Conservation (phyloP, 2,797 vertebrate species). For the Paratrypauchen microcephalus region DNA sequence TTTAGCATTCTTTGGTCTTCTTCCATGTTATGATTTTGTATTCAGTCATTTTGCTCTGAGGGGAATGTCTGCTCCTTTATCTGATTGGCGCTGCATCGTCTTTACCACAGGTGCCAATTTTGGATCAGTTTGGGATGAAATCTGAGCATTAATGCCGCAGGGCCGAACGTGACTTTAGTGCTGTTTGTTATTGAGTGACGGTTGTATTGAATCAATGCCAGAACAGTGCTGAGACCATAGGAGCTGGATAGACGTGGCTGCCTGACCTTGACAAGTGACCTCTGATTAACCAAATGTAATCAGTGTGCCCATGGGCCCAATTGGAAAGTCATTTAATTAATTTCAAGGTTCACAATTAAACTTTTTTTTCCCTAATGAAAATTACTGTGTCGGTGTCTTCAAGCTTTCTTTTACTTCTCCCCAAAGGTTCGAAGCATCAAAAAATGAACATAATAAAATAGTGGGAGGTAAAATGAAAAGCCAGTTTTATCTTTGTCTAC, state of each 20-base stretch:
- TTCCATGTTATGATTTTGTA: constrained; percentile 6
- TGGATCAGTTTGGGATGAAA: constrained; percentile 13
- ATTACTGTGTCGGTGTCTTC: constrained; percentile 3
- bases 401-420: neutral
- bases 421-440: neutral
- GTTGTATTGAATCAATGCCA: neutral
- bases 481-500: neutral
- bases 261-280: constrained; percentile 8
- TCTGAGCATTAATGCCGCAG: constrained; percentile 7
- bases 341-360: constrained; percentile 8
- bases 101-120: constrained; percentile 6
- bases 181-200: constrained; percentile 2
- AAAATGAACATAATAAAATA: neutral
- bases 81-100: neutral
- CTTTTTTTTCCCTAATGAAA: neutral
- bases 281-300: constrained; percentile 11
- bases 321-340: neutral
- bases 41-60: constrained; percentile 3
- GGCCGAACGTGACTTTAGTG: neutral
- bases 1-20: neutral
- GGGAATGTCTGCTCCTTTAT: constrained; percentile 9
- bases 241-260: neutral
- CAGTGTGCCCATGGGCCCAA: constrained; percentile 10
- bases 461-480: neutral
- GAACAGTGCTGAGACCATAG: neutral